Evolutionary conservation across 2,888 invertebrate species (phyloP).

Genomic region (Drosophila algonquin): DNA sequence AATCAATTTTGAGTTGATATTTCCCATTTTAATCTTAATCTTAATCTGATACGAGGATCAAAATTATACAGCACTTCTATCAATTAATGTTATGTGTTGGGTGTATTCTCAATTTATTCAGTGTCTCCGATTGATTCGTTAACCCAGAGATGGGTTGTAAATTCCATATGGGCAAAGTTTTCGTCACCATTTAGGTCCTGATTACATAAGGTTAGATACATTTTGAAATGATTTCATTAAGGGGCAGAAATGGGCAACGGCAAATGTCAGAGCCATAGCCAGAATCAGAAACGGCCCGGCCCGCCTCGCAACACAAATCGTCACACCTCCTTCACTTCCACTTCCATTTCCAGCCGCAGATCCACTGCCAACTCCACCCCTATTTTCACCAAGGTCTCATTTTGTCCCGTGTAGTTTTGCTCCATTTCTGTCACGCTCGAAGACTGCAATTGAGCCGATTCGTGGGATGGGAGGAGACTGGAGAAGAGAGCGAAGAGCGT

Average conservation of each 20-base stretch:
- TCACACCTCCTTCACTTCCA: slow-evolving; percentile 41
- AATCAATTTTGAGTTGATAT: no score
- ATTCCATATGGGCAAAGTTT: no score
- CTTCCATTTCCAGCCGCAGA: background rate
- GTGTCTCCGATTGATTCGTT: no score
- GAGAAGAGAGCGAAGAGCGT: slow-evolving; percentile 45
- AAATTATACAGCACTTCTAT: no score
- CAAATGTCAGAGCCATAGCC: slow-evolving; percentile 47
- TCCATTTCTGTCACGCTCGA: slow-evolving; percentile 80
- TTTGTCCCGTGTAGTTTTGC: slow-evolving; percentile 59
- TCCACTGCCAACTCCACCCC: slow-evolving; percentile 28
- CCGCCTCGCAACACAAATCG: slow-evolving; percentile 38
- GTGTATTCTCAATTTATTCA: no score
- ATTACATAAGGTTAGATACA: slow-evolving; percentile 38
- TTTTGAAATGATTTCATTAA: slow-evolving; percentile 71
- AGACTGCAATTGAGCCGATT: slow-evolving; percentile 80
- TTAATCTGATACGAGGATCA: no score
- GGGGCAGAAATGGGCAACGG: slow-evolving; percentile 43
- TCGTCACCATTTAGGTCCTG: no score
- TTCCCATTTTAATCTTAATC: no score
- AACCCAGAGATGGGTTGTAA: no score
- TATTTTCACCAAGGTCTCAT: slow-evolving; percentile 51
- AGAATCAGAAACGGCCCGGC: background rate
- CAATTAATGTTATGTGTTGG: no score
- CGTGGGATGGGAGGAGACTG: background rate